These are phyloP conservation scores for Oreortyx pictus DNA, from an alignment of 2,797 vertebrate species.

Conservation along the genomic window DNA sequence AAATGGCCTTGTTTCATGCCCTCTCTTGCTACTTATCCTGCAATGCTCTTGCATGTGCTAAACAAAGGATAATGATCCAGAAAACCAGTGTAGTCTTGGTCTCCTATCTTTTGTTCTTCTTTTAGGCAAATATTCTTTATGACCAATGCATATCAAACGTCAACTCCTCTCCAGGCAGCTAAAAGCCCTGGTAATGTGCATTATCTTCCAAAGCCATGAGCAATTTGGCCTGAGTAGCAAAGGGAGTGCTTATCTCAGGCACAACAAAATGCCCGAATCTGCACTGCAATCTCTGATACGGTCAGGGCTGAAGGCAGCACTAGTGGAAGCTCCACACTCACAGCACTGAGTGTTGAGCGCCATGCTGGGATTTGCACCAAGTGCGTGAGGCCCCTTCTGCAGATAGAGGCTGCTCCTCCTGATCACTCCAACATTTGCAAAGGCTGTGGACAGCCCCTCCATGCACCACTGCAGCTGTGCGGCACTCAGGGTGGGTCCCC, in stretches of 20 bases:
- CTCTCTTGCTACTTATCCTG: neutral
- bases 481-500: neutral
- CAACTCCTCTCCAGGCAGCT: neutral
- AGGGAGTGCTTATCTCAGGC: conserved; percentile 24
- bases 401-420: neutral
- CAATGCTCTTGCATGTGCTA: neutral
- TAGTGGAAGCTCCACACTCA: neutral
- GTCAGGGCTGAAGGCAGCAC: neutral
- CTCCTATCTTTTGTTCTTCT: neutral
- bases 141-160: neutral
- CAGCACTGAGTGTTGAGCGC: neutral
- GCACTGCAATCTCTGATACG: conserved; percentile 23
- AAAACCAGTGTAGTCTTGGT: neutral
- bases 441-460: neutral
- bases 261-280: conserved; percentile 42
- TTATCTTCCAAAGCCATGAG: neutral
- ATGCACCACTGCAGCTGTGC: neutral
- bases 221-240: neutral
- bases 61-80: neutral
- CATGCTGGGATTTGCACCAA: conserved; percentile 23
- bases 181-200: neutral
- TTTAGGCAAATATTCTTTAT: neutral
- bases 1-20: neutral
- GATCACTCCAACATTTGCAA: neutral
- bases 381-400: neutral